These are phyloP conservation scores for Erebia epiphron DNA, from an alignment of 2,888 invertebrate species.

Conservation along the genomic window DNA sequence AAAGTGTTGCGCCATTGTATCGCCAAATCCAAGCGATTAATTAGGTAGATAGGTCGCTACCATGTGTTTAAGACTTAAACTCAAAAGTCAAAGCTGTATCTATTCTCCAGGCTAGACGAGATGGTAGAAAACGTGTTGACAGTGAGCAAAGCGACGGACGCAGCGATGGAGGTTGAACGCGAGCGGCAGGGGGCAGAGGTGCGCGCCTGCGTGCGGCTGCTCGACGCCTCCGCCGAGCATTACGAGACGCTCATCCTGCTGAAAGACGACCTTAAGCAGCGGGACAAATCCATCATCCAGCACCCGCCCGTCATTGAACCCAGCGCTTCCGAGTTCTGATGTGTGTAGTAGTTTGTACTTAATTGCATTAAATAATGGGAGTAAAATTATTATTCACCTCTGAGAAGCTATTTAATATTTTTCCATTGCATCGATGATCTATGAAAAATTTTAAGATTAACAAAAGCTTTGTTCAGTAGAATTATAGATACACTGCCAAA, in stretches of 20 bases:
- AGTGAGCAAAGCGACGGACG: constrained; percentile 61
- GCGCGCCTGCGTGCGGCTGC: constrained; percentile 60
- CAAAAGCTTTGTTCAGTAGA: background rate
- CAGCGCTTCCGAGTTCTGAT: constrained; percentile 44
- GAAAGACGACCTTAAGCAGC: constrained; percentile 60
- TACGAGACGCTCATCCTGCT: constrained; percentile 69
- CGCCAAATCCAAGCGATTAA: too few species aligned
- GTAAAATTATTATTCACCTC: background rate
- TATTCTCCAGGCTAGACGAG: constrained; percentile 61
- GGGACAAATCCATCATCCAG: constrained; percentile 49
- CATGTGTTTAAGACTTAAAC: too few species aligned
- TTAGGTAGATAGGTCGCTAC: too few species aligned
- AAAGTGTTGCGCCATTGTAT: too few species aligned
- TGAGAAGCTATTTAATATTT: background rate
- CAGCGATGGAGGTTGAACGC: constrained; percentile 58
- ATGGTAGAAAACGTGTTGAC: constrained; percentile 66
- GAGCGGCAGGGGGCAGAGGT: constrained; percentile 61
- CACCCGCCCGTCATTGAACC: constrained; percentile 63
- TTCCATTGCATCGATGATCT: too few species aligned
- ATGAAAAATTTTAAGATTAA: background rate
- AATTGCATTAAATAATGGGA: background rate
- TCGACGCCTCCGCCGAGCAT: constrained; percentile 68
- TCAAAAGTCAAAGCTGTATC: too few species aligned
- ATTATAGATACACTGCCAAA: too few species aligned
- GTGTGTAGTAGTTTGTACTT: constrained; percentile 3